These are phyloP conservation scores for Carcinoscorpius rotundicauda DNA, from an alignment of 1,140 invertebrate species.

Conservation along the genomic window DNA sequence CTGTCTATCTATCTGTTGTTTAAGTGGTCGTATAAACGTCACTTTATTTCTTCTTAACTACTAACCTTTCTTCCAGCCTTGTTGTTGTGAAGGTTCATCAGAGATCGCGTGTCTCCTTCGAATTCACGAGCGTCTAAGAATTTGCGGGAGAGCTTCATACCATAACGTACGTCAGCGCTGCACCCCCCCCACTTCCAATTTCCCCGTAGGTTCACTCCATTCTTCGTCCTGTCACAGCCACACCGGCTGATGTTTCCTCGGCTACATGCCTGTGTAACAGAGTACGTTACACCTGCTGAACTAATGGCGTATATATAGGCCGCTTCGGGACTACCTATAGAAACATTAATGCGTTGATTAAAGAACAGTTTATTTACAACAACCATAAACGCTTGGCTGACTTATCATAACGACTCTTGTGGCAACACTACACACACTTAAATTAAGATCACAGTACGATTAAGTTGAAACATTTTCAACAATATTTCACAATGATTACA, in stretches of 20 bases:
- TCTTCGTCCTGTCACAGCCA: constrained; percentile 50
- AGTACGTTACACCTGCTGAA: constrained; percentile 75
- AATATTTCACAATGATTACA: too few relatives aligned
- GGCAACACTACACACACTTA: too few relatives aligned
- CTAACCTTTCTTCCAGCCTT: constrained; percentile 75
- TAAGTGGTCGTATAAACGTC: too few relatives aligned
- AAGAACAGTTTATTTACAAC: too few relatives aligned
- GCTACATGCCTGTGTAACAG: constrained; percentile 74
- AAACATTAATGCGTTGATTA: too few relatives aligned
- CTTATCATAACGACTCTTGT: too few relatives aligned
- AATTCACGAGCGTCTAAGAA: constrained; percentile 68
- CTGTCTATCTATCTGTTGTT: too few relatives aligned
- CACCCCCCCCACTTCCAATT: constrained; percentile 83
- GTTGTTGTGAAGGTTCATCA: constrained; percentile 91
- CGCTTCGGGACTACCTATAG: constrained; percentile 68
- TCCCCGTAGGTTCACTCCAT: constrained; percentile 25
- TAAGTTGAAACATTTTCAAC: too few relatives aligned
- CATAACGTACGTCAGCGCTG: constrained; percentile 76
- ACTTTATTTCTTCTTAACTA: too few relatives aligned
- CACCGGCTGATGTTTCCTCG: constrained; percentile 74
- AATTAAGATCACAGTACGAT: too few relatives aligned
- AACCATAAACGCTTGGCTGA: too few relatives aligned
- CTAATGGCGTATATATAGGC: constrained; percentile 83
- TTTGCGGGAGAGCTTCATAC: constrained; percentile 65
- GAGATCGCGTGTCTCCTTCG: constrained; percentile 20